Evolutionary conservation across 2,113 vertebrate species (phyloP).

Genomic region (Solea solea): DNA sequence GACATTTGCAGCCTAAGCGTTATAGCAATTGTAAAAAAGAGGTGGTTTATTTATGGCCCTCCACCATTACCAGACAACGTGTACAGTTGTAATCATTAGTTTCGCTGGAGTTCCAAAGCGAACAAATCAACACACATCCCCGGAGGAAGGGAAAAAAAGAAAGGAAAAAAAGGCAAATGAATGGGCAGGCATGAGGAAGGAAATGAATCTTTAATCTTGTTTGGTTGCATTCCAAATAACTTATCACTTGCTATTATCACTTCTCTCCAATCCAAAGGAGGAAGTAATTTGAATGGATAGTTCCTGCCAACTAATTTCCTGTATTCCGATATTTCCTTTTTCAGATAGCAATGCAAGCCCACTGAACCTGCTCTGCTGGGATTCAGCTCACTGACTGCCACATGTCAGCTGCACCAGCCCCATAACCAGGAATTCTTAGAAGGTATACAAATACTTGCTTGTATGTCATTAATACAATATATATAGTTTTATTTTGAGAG

Average conservation of each 20-base stretch:
- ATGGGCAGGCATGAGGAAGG: constrained; percentile 67
- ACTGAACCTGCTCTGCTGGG: constrained; percentile 43
- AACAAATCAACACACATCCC: constrained; percentile 65
- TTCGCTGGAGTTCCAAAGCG: constrained; percentile 31
- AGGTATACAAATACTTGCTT: no score
- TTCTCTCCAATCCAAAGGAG: constrained; percentile 75
- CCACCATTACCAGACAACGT: constrained; percentile 41
- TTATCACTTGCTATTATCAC: constrained; percentile 78
- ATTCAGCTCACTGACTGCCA: constrained; percentile 15
- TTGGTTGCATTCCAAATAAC: constrained; percentile 69
- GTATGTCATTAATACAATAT: no score
- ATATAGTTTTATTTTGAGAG: no score
- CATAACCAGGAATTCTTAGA: background rate
- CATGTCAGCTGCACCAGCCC: no score
- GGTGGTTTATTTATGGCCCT: constrained; percentile 20
- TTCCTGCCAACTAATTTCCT: constrained; percentile 83
- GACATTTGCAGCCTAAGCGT: constrained; percentile 6
- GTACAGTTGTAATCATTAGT: constrained; percentile 52
- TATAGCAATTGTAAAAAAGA: constrained; percentile 34
- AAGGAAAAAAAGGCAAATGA: constrained; percentile 57
- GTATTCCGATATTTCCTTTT: constrained; percentile 79
- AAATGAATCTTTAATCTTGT: constrained; percentile 74
- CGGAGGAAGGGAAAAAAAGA: constrained; percentile 50
- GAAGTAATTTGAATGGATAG: constrained; percentile 82
- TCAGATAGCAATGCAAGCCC: constrained; percentile 38